These are phyloP conservation scores for Chromobotia macracanthus DNA, from an alignment of 2,797 vertebrate species.

Conservation along the genomic window DNA sequence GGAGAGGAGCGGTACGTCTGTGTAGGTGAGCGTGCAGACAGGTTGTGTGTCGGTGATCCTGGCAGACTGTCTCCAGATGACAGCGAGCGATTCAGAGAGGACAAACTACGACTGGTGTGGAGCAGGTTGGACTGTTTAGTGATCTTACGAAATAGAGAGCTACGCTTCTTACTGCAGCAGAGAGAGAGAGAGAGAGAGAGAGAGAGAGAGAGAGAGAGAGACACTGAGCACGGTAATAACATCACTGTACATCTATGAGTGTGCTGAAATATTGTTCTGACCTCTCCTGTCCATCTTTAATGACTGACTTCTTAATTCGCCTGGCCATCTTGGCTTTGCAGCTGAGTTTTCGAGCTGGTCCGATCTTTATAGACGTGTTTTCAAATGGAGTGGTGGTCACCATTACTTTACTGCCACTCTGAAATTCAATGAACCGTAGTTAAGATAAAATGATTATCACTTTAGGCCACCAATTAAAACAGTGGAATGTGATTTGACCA, in stretches of 20 bases:
- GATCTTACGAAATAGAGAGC: conserved; percentile 90
- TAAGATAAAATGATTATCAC: not conserved
- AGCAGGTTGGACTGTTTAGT: conserved; percentile 93
- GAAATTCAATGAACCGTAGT: conserved; percentile 6
- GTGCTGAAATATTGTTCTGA: conserved; percentile 42
- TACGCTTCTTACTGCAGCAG: conserved; percentile 83
- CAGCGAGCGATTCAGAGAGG: conserved; percentile 89
- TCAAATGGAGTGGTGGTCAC: conserved; percentile 93
- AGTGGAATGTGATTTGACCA: not conserved
- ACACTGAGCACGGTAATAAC: not conserved
- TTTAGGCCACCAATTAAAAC: not conserved
- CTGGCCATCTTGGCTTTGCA: conserved; percentile 92
- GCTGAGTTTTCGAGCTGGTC: conserved; percentile 88
- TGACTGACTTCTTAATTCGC: conserved; percentile 82
- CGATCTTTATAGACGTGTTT: conserved; percentile 93
- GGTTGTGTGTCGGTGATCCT: conserved; percentile 87
- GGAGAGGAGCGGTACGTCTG: conserved; percentile 85
- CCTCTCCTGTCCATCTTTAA: conserved; percentile 87
- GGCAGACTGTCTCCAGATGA: conserved; percentile 93
- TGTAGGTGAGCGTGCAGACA: conserved; percentile 86
- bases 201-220: too few relatives aligned
- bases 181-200: conserved; percentile 11
- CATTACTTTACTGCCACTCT: conserved; percentile 91
- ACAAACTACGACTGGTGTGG: conserved; percentile 91
- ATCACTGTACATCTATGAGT: not conserved